Conservation (phyloP, 2,113 vertebrate genomes). For the Vidua chalybeata region DNA sequence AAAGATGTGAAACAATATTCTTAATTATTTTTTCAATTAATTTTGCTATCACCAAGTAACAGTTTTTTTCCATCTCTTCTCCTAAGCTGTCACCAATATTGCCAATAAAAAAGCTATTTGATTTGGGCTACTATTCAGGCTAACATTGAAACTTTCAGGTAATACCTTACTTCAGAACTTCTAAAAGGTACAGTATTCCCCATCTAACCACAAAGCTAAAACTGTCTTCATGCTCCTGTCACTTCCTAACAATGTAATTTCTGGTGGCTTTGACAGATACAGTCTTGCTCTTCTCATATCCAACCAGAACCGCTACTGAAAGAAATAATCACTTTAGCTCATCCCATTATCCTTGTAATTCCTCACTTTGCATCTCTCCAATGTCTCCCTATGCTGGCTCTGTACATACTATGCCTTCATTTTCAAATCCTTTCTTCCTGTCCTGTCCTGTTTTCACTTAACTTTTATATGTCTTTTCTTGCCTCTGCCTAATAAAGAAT, state of each 20-base stretch:
- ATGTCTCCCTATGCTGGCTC: accelerated
- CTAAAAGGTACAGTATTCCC: neutral
- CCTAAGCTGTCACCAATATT: neutral
- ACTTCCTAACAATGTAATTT: neutral
- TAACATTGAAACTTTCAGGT: neutral
- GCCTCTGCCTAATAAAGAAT: neutral
- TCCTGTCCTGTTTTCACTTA: neutral
- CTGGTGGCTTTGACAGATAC: neutral
- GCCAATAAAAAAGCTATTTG: neutral
- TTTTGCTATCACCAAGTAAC: neutral
- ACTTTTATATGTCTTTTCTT: neutral
- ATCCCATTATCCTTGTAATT: neutral
- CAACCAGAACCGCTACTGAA: neutral
- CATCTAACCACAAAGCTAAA: neutral
- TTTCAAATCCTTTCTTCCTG: neutral
- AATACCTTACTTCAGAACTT: neutral
- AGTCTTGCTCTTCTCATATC: neutral
- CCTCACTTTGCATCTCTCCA: neutral
- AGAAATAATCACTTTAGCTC: neutral
- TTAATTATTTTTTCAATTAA: neutral
- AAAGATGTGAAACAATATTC: neutral
- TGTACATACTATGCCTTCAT: neutral
- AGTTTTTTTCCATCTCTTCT: neutral
- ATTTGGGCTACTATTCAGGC: neutral
- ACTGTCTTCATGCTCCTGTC: neutral